These are phyloP conservation scores for Pteronotus mesoamericanus DNA, from an alignment of 2,797 vertebrate genomes.

Conservation along the genomic window DNA sequence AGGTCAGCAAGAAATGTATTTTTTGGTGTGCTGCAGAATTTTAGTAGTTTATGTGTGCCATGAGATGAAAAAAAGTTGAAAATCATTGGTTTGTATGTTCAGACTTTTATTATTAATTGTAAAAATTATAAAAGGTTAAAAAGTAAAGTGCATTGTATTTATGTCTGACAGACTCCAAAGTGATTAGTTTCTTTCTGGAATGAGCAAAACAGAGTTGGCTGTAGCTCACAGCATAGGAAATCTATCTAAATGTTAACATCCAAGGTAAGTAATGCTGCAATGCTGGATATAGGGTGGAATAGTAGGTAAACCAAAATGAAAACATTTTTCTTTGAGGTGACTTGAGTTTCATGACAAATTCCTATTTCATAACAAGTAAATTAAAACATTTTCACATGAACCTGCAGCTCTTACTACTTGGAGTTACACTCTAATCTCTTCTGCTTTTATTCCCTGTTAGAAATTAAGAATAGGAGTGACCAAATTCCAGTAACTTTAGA, in stretches of 20 bases:
- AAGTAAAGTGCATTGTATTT: not conserved
- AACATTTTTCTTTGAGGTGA: not conserved
- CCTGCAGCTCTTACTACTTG: not conserved
- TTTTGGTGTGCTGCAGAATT: not conserved
- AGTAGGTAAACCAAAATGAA: not conserved
- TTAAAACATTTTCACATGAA: not conserved
- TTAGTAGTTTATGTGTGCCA: not conserved
- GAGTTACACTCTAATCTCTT: not conserved
- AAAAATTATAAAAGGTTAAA: conserved; percentile 11
- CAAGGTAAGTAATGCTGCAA: not conserved
- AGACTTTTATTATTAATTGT: not conserved
- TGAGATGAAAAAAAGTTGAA: not conserved
- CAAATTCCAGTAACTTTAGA: not conserved
- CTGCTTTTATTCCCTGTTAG: not conserved
- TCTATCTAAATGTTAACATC: not conserved
- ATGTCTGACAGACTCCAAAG: not conserved
- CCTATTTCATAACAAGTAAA: not conserved
- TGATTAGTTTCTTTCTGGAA: conserved; percentile 6
- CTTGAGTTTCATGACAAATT: not conserved
- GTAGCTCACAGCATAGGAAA: not conserved
- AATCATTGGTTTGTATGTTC: not conserved
- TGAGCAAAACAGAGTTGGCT: not conserved
- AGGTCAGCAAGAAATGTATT: not conserved
- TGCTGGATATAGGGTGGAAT: not conserved
- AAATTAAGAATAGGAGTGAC: not conserved